Base-by-base conservation (phyloP, 2,888 invertebrate species). In the Nymphalis c-album region DNA sequence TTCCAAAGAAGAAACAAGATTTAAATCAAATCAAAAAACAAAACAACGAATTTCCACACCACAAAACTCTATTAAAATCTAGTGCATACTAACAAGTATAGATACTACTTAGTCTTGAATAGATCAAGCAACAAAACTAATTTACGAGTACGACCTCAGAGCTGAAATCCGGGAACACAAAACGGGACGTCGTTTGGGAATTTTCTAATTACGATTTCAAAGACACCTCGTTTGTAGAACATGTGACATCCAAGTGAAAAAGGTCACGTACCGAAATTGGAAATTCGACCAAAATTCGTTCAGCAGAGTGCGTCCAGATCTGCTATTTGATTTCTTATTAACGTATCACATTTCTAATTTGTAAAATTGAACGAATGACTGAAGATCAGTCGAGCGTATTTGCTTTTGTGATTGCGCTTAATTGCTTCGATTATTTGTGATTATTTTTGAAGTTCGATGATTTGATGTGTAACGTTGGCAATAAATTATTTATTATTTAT, bases 181-280 rank as follows among this genome's bases (percentile, higher is more conserved):
- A 84, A 85, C 81, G 80, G 78, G 78, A 82, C 80, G 87, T 84
- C 88, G 86, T 88, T 91, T 80, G 86, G 89, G 91, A 91, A 91
- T 91, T 92, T 91, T 90, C 91, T 91, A 92, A 92, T 92, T 91
- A 91, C 91, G 88, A 88, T 88, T 88, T 89, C 90, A 91, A 91
- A 91, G 91, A 91, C 90, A 90, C 87, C 90, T 92, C 91, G 90
- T 88, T 88, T 86, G 87, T 86, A 81, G 88, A 88, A 83, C 86
- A 88, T 90, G 91, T 90, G 90, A 91, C 90, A 84, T 82, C 80
- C 81, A 82, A 83, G 80, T 86, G 87, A 87, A 88, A 91, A 90
- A 89, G 92, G 91, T 92, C 90, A 90, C 91, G 86, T 89, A 84
- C 85, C 85, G 85, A 88, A 88, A 90, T 91, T 90, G 88, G 89